These are phyloP conservation scores for Diacarnus erythraeanus DNA, from an alignment of 37 sponge, comb jelly and placozoan genomes.

Conservation along the genomic window DNA sequence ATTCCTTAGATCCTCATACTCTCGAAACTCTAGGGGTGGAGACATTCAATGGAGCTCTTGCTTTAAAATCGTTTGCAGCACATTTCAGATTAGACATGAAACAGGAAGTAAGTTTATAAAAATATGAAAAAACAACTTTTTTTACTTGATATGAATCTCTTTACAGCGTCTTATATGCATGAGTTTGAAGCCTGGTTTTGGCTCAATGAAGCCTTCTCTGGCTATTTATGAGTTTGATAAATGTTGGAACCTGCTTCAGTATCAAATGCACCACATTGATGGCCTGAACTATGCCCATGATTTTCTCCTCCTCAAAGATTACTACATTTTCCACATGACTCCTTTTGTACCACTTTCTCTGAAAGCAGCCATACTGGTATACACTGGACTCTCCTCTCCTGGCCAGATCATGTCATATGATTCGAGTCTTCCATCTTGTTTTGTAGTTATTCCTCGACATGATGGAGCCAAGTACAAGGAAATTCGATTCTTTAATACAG, in stretches of 20 bases:
- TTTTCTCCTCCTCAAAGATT: conserved; percentile 78
- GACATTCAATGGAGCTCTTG: conserved; percentile 53
- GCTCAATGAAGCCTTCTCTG: conserved; percentile 37
- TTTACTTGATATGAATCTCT: too few species aligned
- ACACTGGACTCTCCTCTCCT: conserved; percentile 47
- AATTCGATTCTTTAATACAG: conserved; percentile 63
- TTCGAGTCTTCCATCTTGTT: conserved; percentile 71
- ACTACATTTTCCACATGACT: conserved; percentile 90
- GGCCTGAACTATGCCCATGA: conserved; percentile 93
- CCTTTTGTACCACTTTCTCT: conserved; percentile 64
- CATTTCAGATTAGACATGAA: conserved; percentile 84
- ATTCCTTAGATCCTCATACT: conserved; percentile 82
- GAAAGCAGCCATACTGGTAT: conserved; percentile 16
- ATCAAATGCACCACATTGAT: conserved; percentile 60
- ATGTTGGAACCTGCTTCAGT: conserved; percentile 52
- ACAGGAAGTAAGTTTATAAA: background rate
- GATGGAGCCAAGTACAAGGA: conserved; percentile 44
- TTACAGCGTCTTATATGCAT: conserved; percentile 71
- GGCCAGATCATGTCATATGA: conserved; percentile 56
- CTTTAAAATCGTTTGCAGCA: conserved; percentile 70
- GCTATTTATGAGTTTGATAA: conserved; percentile 82
- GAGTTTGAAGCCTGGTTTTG: conserved; percentile 47
- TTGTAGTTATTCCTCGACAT: conserved; percentile 79
- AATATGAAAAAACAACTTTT: too few species aligned
- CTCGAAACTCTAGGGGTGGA: conserved; percentile 79